Evolutionary conservation across 2,888 invertebrate genomes (phyloP).

Genomic region (Pyrrhia umbra): DNA sequence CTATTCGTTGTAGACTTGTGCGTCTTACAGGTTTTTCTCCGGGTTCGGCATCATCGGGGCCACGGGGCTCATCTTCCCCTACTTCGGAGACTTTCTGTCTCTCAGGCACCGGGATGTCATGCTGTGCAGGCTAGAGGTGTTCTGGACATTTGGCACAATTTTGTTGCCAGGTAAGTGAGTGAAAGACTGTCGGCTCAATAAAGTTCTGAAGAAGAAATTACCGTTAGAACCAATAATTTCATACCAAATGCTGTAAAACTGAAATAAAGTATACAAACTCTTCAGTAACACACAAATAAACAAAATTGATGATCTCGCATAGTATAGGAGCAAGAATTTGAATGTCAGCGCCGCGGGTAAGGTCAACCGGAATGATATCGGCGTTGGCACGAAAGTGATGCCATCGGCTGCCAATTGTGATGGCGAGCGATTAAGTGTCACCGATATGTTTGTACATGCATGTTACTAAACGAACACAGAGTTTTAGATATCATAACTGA

Average conservation of each 20-base stretch:
- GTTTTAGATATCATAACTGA: conserved; percentile 1
- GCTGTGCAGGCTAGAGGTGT: conserved; percentile 90
- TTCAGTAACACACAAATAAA: conserved; percentile 40
- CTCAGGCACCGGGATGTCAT: conserved; percentile 88
- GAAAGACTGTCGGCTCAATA: too few species aligned
- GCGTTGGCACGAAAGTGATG: conserved; percentile 26
- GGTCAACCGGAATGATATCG: conserved; percentile 48
- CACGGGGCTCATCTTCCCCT: conserved; percentile 90
- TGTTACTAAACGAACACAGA: conserved; percentile 10
- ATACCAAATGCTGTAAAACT: too few species aligned
- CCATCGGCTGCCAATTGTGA: conserved; percentile 49
- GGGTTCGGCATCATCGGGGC: conserved; percentile 92
- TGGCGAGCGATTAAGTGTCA: conserved; percentile 23
- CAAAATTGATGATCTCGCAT: conserved; percentile 30
- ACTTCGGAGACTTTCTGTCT: conserved; percentile 90
- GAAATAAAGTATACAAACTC: too few species aligned
- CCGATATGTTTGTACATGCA: not conserved
- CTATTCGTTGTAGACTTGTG: conserved; percentile 81
- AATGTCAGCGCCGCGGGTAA: conserved; percentile 55
- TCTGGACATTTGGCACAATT: conserved; percentile 91
- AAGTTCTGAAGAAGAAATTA: too few species aligned
- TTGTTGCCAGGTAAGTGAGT: conserved; percentile 87
- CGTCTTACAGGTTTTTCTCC: conserved; percentile 89
- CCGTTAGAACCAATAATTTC: too few species aligned
- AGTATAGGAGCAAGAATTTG: conserved; percentile 32